Base-by-base conservation (phyloP, 1,140 invertebrate species). In the Latrodectus geometricus region DNA sequence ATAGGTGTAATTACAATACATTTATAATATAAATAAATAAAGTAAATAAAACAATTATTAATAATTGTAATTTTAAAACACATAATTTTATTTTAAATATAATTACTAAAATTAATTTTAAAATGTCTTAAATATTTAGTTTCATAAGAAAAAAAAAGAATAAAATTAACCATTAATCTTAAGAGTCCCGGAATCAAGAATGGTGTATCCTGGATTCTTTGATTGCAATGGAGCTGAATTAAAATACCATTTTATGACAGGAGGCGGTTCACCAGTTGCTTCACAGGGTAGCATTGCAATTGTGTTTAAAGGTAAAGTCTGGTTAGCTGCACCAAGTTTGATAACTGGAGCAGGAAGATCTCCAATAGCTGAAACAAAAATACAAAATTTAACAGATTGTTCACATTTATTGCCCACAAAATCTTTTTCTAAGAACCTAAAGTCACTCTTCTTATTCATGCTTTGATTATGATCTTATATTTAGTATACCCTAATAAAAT, bases 341-440 rank as follows among this genome's bases (percentile, higher is more conserved):
- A 99, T 97, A 77, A 98, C 95, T n/a, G 97, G 97, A 7, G 97
- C 97, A 8, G 96, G 96, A 12, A 94, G 93, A 89, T 96, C 95
- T 87, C 95, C 94, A 9, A 95, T 92, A 20, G 95, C 95, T 50
- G 35, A 20, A 94, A 95, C 4, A 35, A 35, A 5, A 35, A 35
- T 35, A 3, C 35, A 35, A 35, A 3, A 5, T 5, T 35, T 35
- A 35, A 5, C 35, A 35, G 35, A 35, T 35, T 35, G 35, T 35
- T 3, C 1, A 35, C 35, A 35, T 35, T 35, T 35, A 35, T 35
- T 35, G 5, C 5, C 35, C 5, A 35, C 35, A 35, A 35, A 35
- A 35, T 35, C 35, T 35, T 35, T 35, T 35, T 35, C 35, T 35
- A 5, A 35, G 35, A 35, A 35, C 35, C 35, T 35, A 35, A 35